Evolutionary conservation across 2,113 vertebrate species (phyloP), one percentile per base, ranked within the genome.

Genomic region (Hystrix cristata): DNA sequence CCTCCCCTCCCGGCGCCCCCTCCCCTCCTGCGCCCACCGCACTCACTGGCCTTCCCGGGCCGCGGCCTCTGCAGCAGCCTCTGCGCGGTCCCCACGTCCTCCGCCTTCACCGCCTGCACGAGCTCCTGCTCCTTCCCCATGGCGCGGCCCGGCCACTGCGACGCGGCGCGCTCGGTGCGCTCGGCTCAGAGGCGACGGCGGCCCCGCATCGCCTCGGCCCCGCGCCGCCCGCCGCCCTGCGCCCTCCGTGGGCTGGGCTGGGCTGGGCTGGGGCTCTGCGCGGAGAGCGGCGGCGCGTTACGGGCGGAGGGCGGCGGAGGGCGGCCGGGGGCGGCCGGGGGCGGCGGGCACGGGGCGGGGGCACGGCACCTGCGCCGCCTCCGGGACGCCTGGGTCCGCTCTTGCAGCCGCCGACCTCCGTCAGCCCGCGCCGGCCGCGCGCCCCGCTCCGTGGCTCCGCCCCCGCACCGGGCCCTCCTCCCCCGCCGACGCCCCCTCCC

Each of bases 111-210:
- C 97, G 99, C 99, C 99, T 99, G 99, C 98, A 99, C 99, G 98
- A 99, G 99, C 98, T 99, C 99, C 98, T 99, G 99, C 98, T 99
- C 99, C 98, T 99, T 99, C 98, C 99, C 99, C 99, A 99, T 99
- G 98, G 98, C 99, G 98, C 98, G 92, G 91, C 93, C 81, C 82
- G 98, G 96, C 69, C 92, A 60, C 94, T 97, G 98, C 98, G 96
- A 96, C 93, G 91, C 93, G 95, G 96, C 98, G 98, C 97, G 97
- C 97, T 97, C 97, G 96, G 92, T 97, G 97, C 94, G 97, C 96
- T 91, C 96, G 83, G 96, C 95, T 90, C 89, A 83, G 90, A 86
- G 64, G 95, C 96, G 48, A 83, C 84, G 86, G 95, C 95, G 82
- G 93, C 98, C 94, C 91, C 92, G 92, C 97, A 71, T 97, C 86